These are phyloP conservation scores for Craniophora ligustri DNA, from an alignment of 2,888 invertebrate genomes.

Conservation along the genomic window DNA sequence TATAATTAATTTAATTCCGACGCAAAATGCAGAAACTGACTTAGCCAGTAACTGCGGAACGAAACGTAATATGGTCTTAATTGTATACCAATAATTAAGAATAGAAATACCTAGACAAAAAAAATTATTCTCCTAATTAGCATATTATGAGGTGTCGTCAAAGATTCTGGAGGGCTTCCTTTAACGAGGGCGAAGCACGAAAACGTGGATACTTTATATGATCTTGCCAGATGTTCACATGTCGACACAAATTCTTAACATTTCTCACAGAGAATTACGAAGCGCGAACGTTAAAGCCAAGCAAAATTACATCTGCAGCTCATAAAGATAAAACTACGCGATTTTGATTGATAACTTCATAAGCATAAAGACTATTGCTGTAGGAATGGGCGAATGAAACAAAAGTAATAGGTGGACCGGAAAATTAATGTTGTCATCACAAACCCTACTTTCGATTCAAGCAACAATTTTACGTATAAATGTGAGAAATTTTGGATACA, in stretches of 20 bases:
- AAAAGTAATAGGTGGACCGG: constrained; percentile 56
- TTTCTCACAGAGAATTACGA: constrained; percentile 64
- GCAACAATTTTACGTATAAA: constrained; percentile 60
- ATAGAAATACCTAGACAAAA: constrained; percentile 2
- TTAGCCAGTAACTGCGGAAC: too few relatives aligned
- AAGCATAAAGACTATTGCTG: constrained; percentile 17
- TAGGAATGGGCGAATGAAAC: constrained; percentile 1
- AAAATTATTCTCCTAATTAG: constrained; percentile 19
- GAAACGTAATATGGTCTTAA: too few relatives aligned
- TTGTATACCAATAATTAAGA: too few relatives aligned
- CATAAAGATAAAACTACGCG: constrained; percentile 19
- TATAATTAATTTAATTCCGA: too few relatives aligned
- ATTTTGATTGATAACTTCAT: constrained; percentile 47
- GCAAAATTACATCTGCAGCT: constrained; percentile 41
- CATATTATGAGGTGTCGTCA: constrained; percentile 1
- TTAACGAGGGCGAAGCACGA: constrained; percentile 33
- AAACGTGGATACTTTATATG: constrained; percentile 37
- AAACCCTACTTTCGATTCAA: constrained; percentile 64
- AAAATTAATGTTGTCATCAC: constrained; percentile 70
- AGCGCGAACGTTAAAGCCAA: constrained; percentile 57
- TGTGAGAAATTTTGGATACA: constrained; percentile 49
- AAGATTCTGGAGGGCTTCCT: constrained; percentile 16
- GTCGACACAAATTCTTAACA: constrained; percentile 66
- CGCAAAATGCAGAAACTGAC: too few relatives aligned
- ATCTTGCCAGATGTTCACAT: constrained; percentile 61